A percentile compares a stretch with the other conserved stretches of the same genome.
These are phyloP conservation scores for Muntiacus muntjak DNA, from an alignment of 2,113 vertebrate genomes.

Conservation along the genomic window DNA sequence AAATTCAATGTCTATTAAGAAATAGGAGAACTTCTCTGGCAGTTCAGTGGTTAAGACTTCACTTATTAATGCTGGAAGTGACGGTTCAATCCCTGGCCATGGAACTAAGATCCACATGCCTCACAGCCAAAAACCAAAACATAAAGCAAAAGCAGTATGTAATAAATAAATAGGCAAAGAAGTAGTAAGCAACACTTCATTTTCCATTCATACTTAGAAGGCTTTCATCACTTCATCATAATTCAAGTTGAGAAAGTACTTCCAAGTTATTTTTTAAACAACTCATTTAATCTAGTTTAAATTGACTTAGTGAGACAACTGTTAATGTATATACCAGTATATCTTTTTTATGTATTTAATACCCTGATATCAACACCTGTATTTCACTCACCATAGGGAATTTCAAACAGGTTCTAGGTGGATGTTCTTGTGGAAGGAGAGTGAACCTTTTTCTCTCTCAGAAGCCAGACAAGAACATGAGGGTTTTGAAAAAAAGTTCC, in stretches of 20 bases:
- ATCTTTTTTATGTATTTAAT: neutral
- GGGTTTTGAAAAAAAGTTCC: conserved; percentile 1
- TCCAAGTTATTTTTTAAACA: neutral
- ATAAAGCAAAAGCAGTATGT: neutral
- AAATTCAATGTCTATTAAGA: neutral
- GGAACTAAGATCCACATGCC: neutral
- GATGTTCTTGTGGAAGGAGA: neutral
- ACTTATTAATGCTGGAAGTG: neutral
- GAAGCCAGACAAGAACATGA: neutral
- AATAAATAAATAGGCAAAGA: neutral
- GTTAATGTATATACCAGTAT: neutral
- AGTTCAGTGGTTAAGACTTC: neutral
- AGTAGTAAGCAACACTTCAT: neutral
- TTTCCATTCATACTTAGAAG: neutral
- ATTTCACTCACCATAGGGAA: neutral
- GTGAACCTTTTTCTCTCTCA: neutral
- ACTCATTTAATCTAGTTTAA: neutral
- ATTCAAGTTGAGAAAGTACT: neutral
- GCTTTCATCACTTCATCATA: neutral
- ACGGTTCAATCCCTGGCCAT: neutral
- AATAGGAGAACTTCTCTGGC: neutral
- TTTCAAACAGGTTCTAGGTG: neutral
- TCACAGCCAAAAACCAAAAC: neutral
- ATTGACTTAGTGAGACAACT: neutral
- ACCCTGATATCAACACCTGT: neutral